A percentile compares a stretch with the other conserved stretches of the same genome.
Conservation (phyloP, 2,888 invertebrate genomes). For the Caradrina kadenii region DNA sequence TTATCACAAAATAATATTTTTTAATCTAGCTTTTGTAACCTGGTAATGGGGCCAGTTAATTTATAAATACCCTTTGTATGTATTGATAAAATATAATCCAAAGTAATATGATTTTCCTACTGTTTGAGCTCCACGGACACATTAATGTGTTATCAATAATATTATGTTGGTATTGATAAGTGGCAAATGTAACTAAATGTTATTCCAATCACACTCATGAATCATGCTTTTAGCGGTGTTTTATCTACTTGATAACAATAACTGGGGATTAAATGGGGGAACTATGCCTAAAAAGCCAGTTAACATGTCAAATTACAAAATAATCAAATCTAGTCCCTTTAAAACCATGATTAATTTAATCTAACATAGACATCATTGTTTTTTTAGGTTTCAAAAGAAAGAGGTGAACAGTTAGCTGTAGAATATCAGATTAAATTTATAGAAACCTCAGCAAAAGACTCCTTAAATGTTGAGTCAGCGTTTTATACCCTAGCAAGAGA, state of each 20-base stretch:
- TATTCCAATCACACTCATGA: slow-evolving; percentile 31
- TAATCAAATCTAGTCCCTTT: slow-evolving; percentile 4
- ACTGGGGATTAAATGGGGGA: slow-evolving; percentile 43
- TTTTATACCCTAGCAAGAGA: slow-evolving; percentile 99
- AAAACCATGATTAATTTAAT: neutral
- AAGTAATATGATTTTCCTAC: slow-evolving; percentile 52
- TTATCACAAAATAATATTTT: slow-evolving; percentile 3
- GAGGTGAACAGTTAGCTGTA: slow-evolving; percentile 98
- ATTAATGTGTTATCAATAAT: slow-evolving; percentile 49
- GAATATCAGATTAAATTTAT: slow-evolving; percentile 99
- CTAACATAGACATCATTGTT: slow-evolving; percentile 3
- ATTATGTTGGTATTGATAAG: slow-evolving; percentile 57
- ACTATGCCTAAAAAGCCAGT: slow-evolving; percentile 6
- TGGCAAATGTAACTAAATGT: slow-evolving; percentile 50
- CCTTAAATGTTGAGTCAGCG: slow-evolving; percentile 99
- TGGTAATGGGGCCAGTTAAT: slow-evolving; percentile 6
- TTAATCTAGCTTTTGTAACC: slow-evolving; percentile 1
- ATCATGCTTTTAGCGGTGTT: slow-evolving; percentile 33
- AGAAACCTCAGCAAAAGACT: slow-evolving; percentile 99
- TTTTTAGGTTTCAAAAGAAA: slow-evolving; percentile 96
- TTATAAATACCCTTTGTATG: slow-evolving; percentile 25
- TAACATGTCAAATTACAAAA: slow-evolving; percentile 33
- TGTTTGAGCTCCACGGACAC: slow-evolving; percentile 31
- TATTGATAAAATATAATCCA: slow-evolving; percentile 6
- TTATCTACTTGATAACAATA: slow-evolving; percentile 50